These are phyloP conservation scores for Parnassius apollo DNA, from an alignment of 2,888 invertebrate species.

Conservation along the genomic window DNA sequence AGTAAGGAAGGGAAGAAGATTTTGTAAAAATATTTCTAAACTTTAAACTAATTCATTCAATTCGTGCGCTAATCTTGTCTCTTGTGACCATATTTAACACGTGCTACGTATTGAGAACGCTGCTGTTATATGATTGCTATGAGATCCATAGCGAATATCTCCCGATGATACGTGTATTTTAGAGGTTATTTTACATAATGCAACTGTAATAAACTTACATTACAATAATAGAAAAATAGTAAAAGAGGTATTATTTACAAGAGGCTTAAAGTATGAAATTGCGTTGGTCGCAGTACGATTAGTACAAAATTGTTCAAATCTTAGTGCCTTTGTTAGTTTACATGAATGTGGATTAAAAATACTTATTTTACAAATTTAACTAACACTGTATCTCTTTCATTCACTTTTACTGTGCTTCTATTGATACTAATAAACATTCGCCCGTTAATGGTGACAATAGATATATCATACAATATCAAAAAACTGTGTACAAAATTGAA, in stretches of 20 bases:
- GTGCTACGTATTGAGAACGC: neutral
- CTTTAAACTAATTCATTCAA: constrained; percentile 9
- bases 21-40: constrained; percentile 9
- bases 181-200: neutral
- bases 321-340: neutral
- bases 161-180: neutral
- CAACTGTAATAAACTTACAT: constrained; percentile 27
- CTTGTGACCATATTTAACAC: neutral
- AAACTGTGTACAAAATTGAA: constrained; percentile 39
- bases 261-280: constrained; percentile 23
- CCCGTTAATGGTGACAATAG: constrained; percentile 23
- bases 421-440: constrained; percentile 13
- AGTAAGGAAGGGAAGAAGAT: constrained; percentile 17
- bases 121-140: neutral
- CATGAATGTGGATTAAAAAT: constrained; percentile 25
- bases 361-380: constrained; percentile 10
- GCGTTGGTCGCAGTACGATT: constrained; percentile 21
- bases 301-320: constrained; percentile 14
- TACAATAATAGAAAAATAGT: constrained; percentile 41
- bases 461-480: constrained; percentile 40
- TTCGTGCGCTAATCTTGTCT: constrained; percentile 8
- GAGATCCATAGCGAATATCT: neutral
- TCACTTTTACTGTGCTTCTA: neutral
- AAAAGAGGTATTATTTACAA: constrained; percentile 39
- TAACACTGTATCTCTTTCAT: constrained; percentile 4